Evolutionary conservation across 2,888 invertebrate genomes (phyloP), one percentile per base, ranked within the genome.

Genomic region (Cordylochernes scorpioides): DNA sequence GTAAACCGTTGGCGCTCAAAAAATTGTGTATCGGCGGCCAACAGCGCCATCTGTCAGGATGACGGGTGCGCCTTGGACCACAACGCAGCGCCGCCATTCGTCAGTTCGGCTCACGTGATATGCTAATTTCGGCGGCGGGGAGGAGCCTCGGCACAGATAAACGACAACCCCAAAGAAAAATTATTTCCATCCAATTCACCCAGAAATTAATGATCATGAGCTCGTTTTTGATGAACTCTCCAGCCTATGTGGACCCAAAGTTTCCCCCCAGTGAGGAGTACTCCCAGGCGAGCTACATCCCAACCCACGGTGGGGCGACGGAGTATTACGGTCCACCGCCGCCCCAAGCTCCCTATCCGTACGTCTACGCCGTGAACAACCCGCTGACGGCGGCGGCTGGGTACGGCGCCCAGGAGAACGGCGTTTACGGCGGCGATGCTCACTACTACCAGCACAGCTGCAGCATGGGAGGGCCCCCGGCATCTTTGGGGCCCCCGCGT

Each of bases 211-310:
- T 37, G 37, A 60, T 55, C 59, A 86, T 86, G 86, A 84, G 80
- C 65, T 82, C 82, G 59, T 86, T 82, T 64, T 68, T 86, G 42
- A 42, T 42, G 42, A 40, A 42, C 40, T 41, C 39, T 37, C 36
- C 39, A 31, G 32, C 33, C 29, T 35, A 33, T 25, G 31, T 32
- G 35, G 56, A 57, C 43, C 55, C 55, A 16, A 57, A 57, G 46
- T 55, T 56, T 59, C 80, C 82, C 39, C 80, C 84, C 30, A 71
- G 66, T 47, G 84, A 84, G 52, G 82, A 78, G 49, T 77, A 77
- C 60, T 71, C 68, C 48, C 75, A 77, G 49, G 70, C 64, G 42
- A 74, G 71, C 55, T 77, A 77, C 56, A 73, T 82, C 47, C 51
- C 53, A 31, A 37, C 30, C 17, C 37, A 37, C 30, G 37, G 37